phyloP scores from a whole-genome alignment of 2,797 vertebrate species.

The Xerus rutilus region DNA sequence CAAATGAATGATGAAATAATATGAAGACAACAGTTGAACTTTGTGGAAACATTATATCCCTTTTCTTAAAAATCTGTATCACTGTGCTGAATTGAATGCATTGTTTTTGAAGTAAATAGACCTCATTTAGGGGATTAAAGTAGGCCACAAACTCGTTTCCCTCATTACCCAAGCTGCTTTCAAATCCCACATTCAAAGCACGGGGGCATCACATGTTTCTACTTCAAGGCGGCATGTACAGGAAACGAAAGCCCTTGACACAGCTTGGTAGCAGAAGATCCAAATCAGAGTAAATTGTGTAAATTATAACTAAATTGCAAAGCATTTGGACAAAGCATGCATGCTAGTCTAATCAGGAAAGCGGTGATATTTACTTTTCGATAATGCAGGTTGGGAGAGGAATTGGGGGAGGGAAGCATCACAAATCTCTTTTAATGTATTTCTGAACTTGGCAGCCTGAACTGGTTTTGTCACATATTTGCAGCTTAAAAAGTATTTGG shows the following conservation, averaged over 20 bases:
- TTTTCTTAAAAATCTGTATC: background rate
- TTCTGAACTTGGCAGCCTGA: slow-evolving; percentile 88
- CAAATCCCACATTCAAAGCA: slow-evolving; percentile 67
- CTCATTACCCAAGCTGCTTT: slow-evolving; percentile 36
- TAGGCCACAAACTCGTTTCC: background rate
- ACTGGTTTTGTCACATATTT: slow-evolving; percentile 88
- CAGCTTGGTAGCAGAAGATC: slow-evolving; percentile 73
- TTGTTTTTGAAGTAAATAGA: slow-evolving; percentile 61
- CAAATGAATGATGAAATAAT: slow-evolving; percentile 47
- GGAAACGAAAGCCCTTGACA: slow-evolving; percentile 78
- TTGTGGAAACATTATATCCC: background rate
- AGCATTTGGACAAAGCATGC: slow-evolving; percentile 69
- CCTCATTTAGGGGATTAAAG: background rate
- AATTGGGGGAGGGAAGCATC: slow-evolving; percentile 74
- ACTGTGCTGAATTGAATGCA: slow-evolving; percentile 25
- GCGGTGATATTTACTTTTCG: slow-evolving; percentile 76
- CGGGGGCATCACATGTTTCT: slow-evolving; percentile 55
- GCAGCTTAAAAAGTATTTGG: slow-evolving; percentile 88
- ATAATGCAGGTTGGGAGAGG: slow-evolving; percentile 71
- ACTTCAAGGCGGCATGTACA: slow-evolving; percentile 69
- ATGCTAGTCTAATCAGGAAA: slow-evolving; percentile 73
- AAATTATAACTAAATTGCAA: slow-evolving; percentile 81
- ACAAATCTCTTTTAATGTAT: slow-evolving; percentile 80
- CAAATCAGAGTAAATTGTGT: slow-evolving; percentile 78
- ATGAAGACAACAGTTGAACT: background rate